Base-by-base conservation (phyloP, 2,113 vertebrate species). In the Myxocyprinus asiaticus region DNA sequence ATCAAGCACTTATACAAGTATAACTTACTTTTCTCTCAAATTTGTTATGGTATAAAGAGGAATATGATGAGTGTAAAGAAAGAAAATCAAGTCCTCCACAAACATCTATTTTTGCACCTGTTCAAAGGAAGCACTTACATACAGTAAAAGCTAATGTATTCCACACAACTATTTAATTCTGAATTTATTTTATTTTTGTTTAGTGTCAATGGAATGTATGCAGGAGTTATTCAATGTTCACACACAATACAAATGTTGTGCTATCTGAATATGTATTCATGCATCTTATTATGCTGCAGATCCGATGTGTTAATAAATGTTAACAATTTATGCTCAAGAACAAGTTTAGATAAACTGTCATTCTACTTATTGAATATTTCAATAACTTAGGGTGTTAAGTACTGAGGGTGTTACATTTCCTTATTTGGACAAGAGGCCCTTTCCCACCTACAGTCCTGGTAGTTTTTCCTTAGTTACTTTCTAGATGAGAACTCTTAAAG, bases 371-470 rank as follows among this genome's bases (percentile, higher is more conserved):
- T n/a, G 4, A 14, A 3, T 22, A 4, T 45, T 58, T 47, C 9
- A 45, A n/a, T 5, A 58, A 45, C 42, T 45, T 9, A 42, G 11
- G 7, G 17, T 69, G n/a, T n/a, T n/a, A n/a, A n/a, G n/a, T n/a
- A n/a, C n/a, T n/a, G n/a, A n/a, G n/a, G n/a, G n/a, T n/a, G n/a
- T n/a, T n/a, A n/a, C n/a, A n/a, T n/a, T n/a, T n/a, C n/a, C n/a
- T n/a, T 69, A 33, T 48, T 33, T 48, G 44, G 73, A 76, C 47
- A 8, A 33, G 47, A 9, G 56, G 7, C 69, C 59, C 59, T 45
- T 42, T 6, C 72, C 7, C 69, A 51, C 44, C 45, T 62, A 15
- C 72, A 17, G 50, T 53, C 61, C 74, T 47, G 74, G 12, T 56
- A 22, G 9, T 45, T 15, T n/a, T n/a, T n/a, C n/a, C n/a, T n/a